Evolutionary conservation across 2,797 vertebrate species (phyloP), one percentile per base, ranked within the genome.

Genomic region (Sparidentex hasta): DNA sequence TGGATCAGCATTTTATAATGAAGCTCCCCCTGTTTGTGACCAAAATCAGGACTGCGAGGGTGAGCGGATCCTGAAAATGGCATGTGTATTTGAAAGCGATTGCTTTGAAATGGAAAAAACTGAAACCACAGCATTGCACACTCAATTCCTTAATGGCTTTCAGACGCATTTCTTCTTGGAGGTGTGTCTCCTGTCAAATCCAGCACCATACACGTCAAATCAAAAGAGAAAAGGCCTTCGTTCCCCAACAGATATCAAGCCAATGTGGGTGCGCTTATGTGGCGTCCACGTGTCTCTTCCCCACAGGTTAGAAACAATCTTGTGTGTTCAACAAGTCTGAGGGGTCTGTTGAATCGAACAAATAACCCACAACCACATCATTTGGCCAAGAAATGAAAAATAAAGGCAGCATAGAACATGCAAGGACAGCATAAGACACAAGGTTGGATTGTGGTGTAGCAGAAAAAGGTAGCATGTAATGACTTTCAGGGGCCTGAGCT

Each of bases 401-500:
- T 38, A 82, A 87, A 90, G 88, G 90, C 88, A 88, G 70, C 71
- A 3, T 51, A 82, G 52, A 88, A 86, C 87, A 85, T 88, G 85
- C 83, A 62, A 64, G 59, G 48, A 70, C 56, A 57, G 76, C 16
- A 74, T 70, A 71, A 79, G 44, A 85, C 38, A 50, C 25, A 13
- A 65, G 38, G 23, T 68, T 47, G 57, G 78, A 69, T 81, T 69
- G 78, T 83, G 72, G 69, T 51, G 57, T 18, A 65, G 84, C 79
- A 80, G 77, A 81, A 52, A 33, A 57, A 47, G 41, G 52, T 77
- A 64, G 58, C 51, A 21, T 54, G 65, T 75, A 18, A 55, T 56
- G 41, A 70, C 27, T 62, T 63, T 65, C 57, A 66, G 20, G 25
- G 74, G 52, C 65, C 67, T 69, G 71, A 74, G 73, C 79, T 78